Evolutionary conservation across 1,140 invertebrate species (phyloP), one percentile per base, ranked within the genome.

Genomic region (Zaprionus inermis): DNA sequence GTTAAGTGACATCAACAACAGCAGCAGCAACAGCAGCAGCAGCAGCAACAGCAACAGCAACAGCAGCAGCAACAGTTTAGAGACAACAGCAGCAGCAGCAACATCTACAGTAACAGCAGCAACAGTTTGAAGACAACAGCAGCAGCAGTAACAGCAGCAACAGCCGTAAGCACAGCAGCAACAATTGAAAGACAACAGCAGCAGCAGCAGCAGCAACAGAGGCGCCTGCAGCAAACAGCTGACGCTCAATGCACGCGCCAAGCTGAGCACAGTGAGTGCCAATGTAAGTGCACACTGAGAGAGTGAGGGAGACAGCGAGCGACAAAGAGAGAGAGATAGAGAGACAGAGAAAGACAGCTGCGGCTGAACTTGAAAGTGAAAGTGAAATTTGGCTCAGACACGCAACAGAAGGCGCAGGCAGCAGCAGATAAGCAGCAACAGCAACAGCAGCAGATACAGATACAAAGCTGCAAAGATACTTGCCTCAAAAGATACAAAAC

Each of bases 281-380:
- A 72, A 78, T 74, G 76, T 59, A 80, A 74, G 66, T 70, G 82
- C 79, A 77, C 69, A 54, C 38, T 16, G 14, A n/a, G 36, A 6
- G 14, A 5, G 34, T 4, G 30, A 6, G 9, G 30, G 32, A 32
- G 32, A 32, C 32, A 11, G 32, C 24, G 24, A 28, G n/a, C n/a
- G n/a, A 28, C 28, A 28, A 10, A 32, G 1, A 36, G 10, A 36
- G 5, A 41, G n/a, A 52, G 63, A 67, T 59, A 78, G 60, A 52
- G 10, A 20, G 46, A 24, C 34, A 20, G 44, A 51, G 38, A 70
- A 56, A 65, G 56, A 64, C 59, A 49, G 20, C 58, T 70, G 51
- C 12, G 58, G 61, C 81, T 91, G 88, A 90, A 91, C 86, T 90
- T 90, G 85, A 90, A 90, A 90, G 86, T 90, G 88, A 90, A 91